Evolutionary conservation across 2,113 vertebrate species (phyloP).

Genomic region (Brienomyrus longianalis): DNA sequence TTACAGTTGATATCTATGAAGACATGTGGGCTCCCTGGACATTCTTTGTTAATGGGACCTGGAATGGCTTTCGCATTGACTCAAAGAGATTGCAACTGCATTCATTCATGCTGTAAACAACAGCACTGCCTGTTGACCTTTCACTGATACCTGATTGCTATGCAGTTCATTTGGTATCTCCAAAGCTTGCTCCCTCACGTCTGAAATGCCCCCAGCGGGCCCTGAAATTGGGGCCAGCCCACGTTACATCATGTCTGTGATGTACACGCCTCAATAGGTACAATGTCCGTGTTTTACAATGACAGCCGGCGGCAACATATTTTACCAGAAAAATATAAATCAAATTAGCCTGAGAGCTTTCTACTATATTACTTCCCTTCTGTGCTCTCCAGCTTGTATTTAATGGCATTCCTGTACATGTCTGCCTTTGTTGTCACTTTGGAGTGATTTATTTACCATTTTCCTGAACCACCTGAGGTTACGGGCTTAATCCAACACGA

Average conservation of each 20-base stretch:
- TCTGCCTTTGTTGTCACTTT: not conserved
- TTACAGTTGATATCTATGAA: not conserved
- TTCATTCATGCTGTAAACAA: slow-evolving; percentile 35
- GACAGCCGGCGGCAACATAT: slow-evolving; percentile 58
- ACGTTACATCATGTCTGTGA: slow-evolving; percentile 55
- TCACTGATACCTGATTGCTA: slow-evolving; percentile 36
- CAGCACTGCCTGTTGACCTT: slow-evolving; percentile 26
- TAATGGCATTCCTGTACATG: not conserved
- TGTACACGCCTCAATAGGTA: slow-evolving; percentile 57
- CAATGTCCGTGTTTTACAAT: slow-evolving; percentile 50
- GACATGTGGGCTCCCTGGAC: not conserved
- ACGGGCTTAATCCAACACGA: not conserved
- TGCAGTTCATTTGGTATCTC: slow-evolving; percentile 12
- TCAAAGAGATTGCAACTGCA: slow-evolving; percentile 16
- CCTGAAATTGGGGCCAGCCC: slow-evolving; percentile 31
- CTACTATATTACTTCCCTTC: not conserved
- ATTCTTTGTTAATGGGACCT: not conserved
- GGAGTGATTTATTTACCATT: not conserved
- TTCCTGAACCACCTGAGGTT: not conserved
- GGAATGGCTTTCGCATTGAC: not conserved
- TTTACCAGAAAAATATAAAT: slow-evolving; percentile 60
- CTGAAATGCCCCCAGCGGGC: not conserved
- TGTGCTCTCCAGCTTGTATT: not conserved
- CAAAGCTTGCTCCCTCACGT: not conserved
- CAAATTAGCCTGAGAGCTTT: slow-evolving; percentile 55